These are phyloP conservation scores for Panorpa germanica DNA, from an alignment of 2,888 invertebrate genomes.

Conservation along the genomic window DNA sequence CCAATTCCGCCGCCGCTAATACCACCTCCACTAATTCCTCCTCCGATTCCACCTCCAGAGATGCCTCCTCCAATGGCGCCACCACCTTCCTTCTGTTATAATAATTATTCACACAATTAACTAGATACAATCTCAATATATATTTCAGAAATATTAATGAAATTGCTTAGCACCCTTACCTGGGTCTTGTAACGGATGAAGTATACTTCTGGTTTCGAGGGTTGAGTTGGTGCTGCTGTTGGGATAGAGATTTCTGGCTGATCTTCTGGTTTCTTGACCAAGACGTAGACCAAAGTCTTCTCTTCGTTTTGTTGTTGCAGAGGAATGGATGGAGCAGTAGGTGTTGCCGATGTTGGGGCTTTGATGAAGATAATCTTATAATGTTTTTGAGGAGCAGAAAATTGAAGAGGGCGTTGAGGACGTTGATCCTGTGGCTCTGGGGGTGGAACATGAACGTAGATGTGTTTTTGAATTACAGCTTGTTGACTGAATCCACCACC, in stretches of 20 bases:
- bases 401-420: slow-evolving; percentile 30
- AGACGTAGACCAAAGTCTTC: slow-evolving; percentile 53
- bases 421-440: slow-evolving; percentile 58
- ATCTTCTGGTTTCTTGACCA: slow-evolving; percentile 68
- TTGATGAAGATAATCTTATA: slow-evolving; percentile 79
- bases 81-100: no score
- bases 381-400: slow-evolving; percentile 46
- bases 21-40: not conserved
- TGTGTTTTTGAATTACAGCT: slow-evolving; percentile 56
- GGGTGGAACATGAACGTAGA: slow-evolving; percentile 69
- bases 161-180: slow-evolving; percentile 20
- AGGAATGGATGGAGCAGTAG: slow-evolving; percentile 35
- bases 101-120: no score
- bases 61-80: no score
- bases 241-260: slow-evolving; percentile 20
- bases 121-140: no score
- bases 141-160: no score
- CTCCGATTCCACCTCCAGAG: no score
- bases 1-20: slow-evolving; percentile 2
- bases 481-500: slow-evolving; percentile 13
- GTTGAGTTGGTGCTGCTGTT: slow-evolving; percentile 46
- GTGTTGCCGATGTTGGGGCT: slow-evolving; percentile 58
- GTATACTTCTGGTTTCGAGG: slow-evolving; percentile 67
- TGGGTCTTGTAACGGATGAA: slow-evolving; percentile 72
- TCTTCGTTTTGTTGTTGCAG: slow-evolving; percentile 7